Evolutionary conservation across 2,113 vertebrate species (phyloP).

Genomic region (Gallinago undulata): DNA sequence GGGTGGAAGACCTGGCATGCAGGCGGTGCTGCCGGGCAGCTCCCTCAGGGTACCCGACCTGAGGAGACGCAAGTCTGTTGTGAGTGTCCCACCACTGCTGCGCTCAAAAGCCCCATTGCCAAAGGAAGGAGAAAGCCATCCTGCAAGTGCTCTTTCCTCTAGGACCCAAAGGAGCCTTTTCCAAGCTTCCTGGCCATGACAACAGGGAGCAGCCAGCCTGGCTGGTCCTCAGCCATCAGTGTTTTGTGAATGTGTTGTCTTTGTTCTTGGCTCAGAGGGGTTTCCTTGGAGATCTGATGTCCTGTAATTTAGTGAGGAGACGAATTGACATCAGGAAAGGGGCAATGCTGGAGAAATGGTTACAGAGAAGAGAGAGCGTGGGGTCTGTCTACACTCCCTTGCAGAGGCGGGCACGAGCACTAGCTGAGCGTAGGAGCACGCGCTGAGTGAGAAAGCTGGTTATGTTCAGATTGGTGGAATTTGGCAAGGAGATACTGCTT

Average conservation of each 20-base stretch:
- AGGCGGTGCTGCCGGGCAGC: background rate
- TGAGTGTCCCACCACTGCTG: background rate
- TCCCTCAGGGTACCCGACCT: background rate
- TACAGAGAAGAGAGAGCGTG: background rate
- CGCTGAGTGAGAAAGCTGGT: slow-evolving; percentile 57
- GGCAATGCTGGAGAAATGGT: background rate
- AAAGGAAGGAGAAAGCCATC: background rate
- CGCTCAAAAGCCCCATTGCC: background rate
- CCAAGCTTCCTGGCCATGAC: background rate
- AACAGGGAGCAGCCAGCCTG: background rate
- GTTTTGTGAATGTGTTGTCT: background rate
- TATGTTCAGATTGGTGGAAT: slow-evolving; percentile 58
- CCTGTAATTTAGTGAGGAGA: background rate
- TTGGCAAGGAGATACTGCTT: slow-evolving; percentile 52
- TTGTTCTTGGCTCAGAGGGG: background rate
- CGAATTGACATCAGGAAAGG: background rate
- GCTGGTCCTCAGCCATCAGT: background rate
- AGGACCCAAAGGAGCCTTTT: background rate
- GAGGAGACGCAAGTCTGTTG: background rate
- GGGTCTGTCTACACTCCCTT: slow-evolving; percentile 6
- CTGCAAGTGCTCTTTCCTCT: background rate
- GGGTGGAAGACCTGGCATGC: background rate
- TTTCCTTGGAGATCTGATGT: slow-evolving; percentile 12
- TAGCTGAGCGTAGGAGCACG: slow-evolving; percentile 42
- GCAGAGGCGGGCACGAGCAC: slow-evolving; percentile 46